Evolutionary conservation across 2,888 invertebrate species (phyloP), one percentile per base, ranked within the genome.

Genomic region (Deilephila elpenor): DNA sequence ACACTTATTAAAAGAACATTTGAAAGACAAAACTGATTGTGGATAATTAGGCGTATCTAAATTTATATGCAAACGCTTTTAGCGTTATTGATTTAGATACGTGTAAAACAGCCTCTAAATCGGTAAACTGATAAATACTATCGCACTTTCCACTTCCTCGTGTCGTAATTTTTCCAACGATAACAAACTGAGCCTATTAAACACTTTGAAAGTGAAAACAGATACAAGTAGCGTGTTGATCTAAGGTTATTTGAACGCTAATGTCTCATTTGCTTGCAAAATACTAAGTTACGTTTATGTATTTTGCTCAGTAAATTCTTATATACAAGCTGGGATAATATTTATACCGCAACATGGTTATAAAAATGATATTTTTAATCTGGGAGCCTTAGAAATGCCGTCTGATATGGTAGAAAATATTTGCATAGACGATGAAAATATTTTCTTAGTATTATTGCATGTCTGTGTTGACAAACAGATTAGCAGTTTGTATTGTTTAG

Each of bases 181-280:
- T 73, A 76, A 70, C 61, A 77, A 14, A 72, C 77, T 77, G 51
- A 78, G 77, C 75, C 75, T 44, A 62, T 73, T 70, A 73, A 61
- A 74, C n/a, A 53, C 59, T 72, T 78, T 77, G 79, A 82, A 84
- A 84, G 80, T 78, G 82, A 84, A 84, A 84, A 79, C 78, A 73
- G 77, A 79, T 78, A 77, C 73, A 59, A 72, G 74, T 71, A 72
- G 73, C 74, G 71, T 70, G 73, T 74, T 74, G 76, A 77, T 76
- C 71, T 74, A 73, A 76, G 61, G 71, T 70, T 74, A 75, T 79
- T 78, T 79, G 72, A 78, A 79, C 77, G 74, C 67, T 74, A 76
- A 75, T 73, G 72, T 70, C 77, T 79, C 77, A 83, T 84, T 83
- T 76, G 73, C 79, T 78, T 79, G 75, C 78, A 76, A 79, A 79